Conservation (phyloP, 2,888 invertebrate genomes). For the Cantharis rufa region DNA sequence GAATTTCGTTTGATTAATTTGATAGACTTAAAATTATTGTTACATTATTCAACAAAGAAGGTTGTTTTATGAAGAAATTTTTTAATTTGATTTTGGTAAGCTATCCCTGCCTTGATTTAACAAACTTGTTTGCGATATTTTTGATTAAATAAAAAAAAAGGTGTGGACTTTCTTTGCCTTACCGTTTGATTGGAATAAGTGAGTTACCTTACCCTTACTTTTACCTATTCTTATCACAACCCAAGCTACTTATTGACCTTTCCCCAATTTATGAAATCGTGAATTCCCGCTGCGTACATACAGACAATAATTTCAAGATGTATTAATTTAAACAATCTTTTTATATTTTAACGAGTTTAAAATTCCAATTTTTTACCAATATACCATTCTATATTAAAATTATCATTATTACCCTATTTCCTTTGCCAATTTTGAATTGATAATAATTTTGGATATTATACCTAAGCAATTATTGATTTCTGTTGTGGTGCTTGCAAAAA, state of each 20-base stretch:
- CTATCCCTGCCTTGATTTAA: background rate
- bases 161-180: background rate
- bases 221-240: background rate
- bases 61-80: background rate
- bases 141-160: background rate
- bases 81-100: conserved; percentile 1
- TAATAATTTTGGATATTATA: no score
- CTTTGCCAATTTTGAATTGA: no score
- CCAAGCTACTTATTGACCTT: background rate
- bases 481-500: no score
- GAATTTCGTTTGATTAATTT: conserved; percentile 2
- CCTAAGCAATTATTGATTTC: no score
- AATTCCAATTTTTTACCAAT: no score
- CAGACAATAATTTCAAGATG: background rate
- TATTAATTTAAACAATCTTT: background rate
- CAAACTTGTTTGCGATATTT: background rate
- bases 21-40: background rate
- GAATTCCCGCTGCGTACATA: background rate
- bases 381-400: no score
- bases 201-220: background rate
- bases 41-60: background rate
- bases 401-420: no score
- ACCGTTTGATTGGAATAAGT: background rate
- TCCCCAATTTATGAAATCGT: background rate
- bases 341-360: background rate